Evolutionary conservation across 2,888 invertebrate species (phyloP).

Genomic region (Eupelmus urozonus): DNA sequence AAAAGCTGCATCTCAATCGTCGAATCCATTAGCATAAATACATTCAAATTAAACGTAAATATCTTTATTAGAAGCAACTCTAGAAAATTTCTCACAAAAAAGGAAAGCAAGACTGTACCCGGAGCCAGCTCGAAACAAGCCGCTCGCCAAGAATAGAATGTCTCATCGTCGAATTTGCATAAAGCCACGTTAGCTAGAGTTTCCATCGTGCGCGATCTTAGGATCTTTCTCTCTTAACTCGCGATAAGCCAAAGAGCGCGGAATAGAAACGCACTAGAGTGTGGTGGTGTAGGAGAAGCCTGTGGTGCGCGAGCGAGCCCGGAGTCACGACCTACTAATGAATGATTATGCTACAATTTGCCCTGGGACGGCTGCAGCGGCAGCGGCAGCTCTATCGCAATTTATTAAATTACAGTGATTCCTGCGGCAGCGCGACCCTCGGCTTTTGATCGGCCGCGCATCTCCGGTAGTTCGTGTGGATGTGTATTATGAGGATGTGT

Average conservation of each 20-base stretch:
- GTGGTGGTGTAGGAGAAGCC: not conserved
- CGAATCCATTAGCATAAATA: not conserved
- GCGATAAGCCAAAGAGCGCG: not conserved
- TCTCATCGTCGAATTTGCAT: conserved; percentile 32
- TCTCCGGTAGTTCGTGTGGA: conserved; percentile 45
- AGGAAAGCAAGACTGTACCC: too few relatives aligned
- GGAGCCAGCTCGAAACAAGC: too few relatives aligned
- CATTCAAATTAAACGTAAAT: not conserved
- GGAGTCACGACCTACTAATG: conserved; percentile 77
- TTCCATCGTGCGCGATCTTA: not conserved
- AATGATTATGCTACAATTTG: conserved; percentile 77
- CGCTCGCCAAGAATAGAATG: not conserved
- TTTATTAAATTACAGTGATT: conserved; percentile 77
- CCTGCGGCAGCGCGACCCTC: conserved; percentile 62
- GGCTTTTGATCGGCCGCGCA: not conserved
- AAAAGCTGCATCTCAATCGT: too few relatives aligned
- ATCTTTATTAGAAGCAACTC: not conserved
- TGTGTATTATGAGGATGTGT: conserved; percentile 14
- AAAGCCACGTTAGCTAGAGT: not conserved
- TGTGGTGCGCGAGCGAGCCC: not conserved
- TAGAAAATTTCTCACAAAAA: too few relatives aligned
- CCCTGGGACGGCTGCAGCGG: conserved; percentile 74
- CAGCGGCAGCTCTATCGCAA: conserved; percentile 68
- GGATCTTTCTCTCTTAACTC: too few relatives aligned
- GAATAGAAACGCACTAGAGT: conserved; percentile 2